A percentile compares a stretch with the other conserved stretches of the same genome.
phyloP scores from a whole-genome alignment of 2,888 invertebrate genomes.

The Dorcus hopei region DNA sequence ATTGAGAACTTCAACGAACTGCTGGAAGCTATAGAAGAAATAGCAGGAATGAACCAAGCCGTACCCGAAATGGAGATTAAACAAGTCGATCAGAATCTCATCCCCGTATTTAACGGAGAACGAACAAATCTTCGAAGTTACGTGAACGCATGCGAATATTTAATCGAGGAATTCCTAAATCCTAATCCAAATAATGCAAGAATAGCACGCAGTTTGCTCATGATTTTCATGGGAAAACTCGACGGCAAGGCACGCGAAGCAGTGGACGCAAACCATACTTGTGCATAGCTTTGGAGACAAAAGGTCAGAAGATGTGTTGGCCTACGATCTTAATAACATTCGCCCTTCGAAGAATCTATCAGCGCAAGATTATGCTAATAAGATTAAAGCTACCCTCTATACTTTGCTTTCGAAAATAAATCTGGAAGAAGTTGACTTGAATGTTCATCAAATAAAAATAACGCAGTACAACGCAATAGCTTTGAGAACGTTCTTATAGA shows the following conservation, averaged over 20 bases:
- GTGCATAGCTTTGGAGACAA: background rate
- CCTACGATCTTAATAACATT: background rate
- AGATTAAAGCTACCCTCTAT: background rate
- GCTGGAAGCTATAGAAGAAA: too few relatives aligned
- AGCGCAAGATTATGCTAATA: background rate
- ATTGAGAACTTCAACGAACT: too few relatives aligned
- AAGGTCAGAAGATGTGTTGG: background rate
- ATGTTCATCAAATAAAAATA: background rate
- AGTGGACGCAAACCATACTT: too few relatives aligned
- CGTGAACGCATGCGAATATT: background rate
- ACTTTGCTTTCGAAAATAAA: conserved; percentile 3
- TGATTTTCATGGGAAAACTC: too few relatives aligned
- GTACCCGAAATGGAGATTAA: background rate
- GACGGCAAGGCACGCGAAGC: too few relatives aligned
- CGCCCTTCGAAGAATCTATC: background rate
- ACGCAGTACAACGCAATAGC: background rate
- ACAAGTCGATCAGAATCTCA: background rate
- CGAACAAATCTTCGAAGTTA: background rate
- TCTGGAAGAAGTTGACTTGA: background rate
- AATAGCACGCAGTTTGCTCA: too few relatives aligned
- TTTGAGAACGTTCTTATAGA: background rate
- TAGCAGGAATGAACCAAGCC: too few relatives aligned
- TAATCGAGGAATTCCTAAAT: background rate
- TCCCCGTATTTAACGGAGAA: background rate
- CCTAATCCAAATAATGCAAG: too few relatives aligned